Evolutionary conservation across 1,140 invertebrate species (phyloP).

Genomic region (Caenorhabditis briggsae): DNA sequence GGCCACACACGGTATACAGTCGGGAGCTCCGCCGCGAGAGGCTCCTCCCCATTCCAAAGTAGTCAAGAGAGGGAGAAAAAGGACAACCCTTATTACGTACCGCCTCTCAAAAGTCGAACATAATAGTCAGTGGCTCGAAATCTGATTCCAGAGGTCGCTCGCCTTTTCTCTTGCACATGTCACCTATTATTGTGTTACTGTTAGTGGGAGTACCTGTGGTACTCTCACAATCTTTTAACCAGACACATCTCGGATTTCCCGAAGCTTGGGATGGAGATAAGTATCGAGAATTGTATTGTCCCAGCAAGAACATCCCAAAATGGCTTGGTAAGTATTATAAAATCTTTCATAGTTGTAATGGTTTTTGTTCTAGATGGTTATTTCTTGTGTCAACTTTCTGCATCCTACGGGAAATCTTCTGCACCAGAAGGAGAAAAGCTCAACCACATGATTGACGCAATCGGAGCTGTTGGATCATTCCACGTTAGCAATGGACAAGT

Average conservation of each 20-base stretch:
- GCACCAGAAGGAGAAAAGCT: constrained; percentile 73
- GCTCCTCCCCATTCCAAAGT: constrained; percentile 49
- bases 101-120: constrained; percentile 45
- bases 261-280: constrained; percentile 78
- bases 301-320: constrained; percentile 76
- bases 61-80: not conserved
- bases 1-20: constrained; percentile 48
- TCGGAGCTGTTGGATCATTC: constrained; percentile 76
- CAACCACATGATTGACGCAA: constrained; percentile 78
- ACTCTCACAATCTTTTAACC: constrained; percentile 53
- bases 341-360: not conserved
- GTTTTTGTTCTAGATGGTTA: constrained; percentile 73
- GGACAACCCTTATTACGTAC: constrained; percentile 1
- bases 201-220: constrained; percentile 8
- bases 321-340: constrained; percentile 70
- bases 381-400: constrained; percentile 76
- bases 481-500: constrained; percentile 77
- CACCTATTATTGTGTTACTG: constrained; percentile 45
- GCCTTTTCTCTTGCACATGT: constrained; percentile 22
- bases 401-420: constrained; percentile 72
- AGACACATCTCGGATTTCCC: constrained; percentile 73
- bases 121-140: constrained; percentile 55
- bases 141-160: constrained; percentile 51
- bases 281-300: constrained; percentile 75
- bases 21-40: not conserved